These are phyloP conservation scores for Amphiprion ocellaris DNA, from an alignment of 2,113 vertebrate species.

Conservation along the genomic window DNA sequence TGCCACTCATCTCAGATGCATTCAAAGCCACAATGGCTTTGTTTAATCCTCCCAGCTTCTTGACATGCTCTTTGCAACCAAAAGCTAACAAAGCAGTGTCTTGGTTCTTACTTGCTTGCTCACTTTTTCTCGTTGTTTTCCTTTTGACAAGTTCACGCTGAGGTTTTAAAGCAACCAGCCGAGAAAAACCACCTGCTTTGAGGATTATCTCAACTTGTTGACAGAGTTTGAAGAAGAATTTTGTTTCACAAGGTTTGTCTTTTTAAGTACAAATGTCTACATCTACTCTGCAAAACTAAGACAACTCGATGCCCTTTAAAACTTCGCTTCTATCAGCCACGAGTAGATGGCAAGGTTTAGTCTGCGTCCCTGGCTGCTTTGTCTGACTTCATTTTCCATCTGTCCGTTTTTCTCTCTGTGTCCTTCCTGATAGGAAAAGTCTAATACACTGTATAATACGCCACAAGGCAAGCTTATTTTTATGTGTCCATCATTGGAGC, in stretches of 20 bases:
- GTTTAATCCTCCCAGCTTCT: slow-evolving; percentile 27
- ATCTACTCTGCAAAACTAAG: not conserved
- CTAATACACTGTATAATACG: slow-evolving; percentile 4
- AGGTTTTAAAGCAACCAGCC: not conserved
- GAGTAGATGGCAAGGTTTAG: not conserved
- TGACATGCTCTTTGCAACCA: slow-evolving; percentile 15
- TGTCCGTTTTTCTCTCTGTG: slow-evolving; percentile 27
- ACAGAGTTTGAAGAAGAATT: not conserved
- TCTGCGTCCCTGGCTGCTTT: not conserved
- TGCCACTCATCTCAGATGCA: slow-evolving; percentile 24
- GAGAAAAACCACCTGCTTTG: no score
- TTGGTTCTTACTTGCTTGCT: not conserved
- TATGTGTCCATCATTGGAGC: slow-evolving; percentile 29
- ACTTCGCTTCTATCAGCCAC: not conserved
- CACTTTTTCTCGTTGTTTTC: slow-evolving; percentile 14
- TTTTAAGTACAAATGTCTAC: not conserved
- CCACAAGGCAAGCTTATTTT: slow-evolving; percentile 20
- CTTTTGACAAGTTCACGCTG: not conserved
- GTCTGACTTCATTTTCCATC: slow-evolving; percentile 23
- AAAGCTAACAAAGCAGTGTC: slow-evolving; percentile 7
- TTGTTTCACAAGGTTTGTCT: not conserved
- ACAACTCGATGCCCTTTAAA: slow-evolving; percentile 9
- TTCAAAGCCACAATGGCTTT: slow-evolving; percentile 18
- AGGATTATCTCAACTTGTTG: not conserved
- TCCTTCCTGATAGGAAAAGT: slow-evolving; percentile 32